Base-by-base conservation (phyloP, 2,797 vertebrate genomes). In the Antennarius maculatus region DNA sequence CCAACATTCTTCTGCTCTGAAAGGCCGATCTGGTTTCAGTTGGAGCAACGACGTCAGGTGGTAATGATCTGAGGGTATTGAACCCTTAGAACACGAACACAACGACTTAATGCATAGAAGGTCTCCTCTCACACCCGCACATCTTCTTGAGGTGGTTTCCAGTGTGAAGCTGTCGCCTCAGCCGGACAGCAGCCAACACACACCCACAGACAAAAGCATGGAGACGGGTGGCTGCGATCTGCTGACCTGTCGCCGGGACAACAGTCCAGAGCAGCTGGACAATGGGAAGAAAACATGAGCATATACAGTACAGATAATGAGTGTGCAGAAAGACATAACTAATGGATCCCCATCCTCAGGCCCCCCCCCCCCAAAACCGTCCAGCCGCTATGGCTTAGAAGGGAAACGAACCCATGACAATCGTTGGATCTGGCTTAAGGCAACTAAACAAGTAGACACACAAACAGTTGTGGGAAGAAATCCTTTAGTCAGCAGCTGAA, bases 341-440 rank as follows among this genome's bases (percentile, higher is more conserved):
- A 58, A 71, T 61, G 57, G 63, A 79, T 59, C 6, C 10, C 65
- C 50, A 48, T 69, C 71, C 72, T 71, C 77, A 64, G 1, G 23
- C 23, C 74, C 80, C 56, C 76, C 66, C 74, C 70, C 74, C 63
- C n/a, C n/a, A n/a, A 66, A 73, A 83, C 73, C 53, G 67, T 87
- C 66, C 74, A 90, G 90, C 91, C 91, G 83, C 81, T 91, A 92
- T 90, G 92, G 91, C 92, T 93, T 91, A 84, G 87, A 85, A 82
- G 77, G 83, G 67, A 58, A 73, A 75, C 52, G 51, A 79, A 80
- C 67, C 71, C 17, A 43, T 74, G 81, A 92, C 86, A 86, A 89
- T 86, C 69, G 58, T 83, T 73, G 69, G 70, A 77, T 88, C 77
- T 88, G 85, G 87, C 64, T 93, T 94, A 94, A 94, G 93, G 93